Conservation (phyloP, 2,888 invertebrate species). For the Poecilus cupreus region DNA sequence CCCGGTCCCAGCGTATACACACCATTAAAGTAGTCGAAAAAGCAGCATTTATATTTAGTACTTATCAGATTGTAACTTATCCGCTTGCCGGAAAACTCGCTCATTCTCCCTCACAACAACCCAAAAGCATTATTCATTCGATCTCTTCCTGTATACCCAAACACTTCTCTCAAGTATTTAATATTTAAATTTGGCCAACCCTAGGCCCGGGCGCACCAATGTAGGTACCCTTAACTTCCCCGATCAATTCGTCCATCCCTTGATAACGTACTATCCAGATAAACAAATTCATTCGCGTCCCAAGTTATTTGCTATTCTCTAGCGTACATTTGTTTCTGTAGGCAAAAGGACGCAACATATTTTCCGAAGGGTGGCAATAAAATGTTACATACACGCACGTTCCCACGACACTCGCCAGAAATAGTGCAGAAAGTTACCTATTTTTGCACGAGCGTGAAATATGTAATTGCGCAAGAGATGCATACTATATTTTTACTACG, state of each 20-base stretch:
- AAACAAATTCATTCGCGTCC: constrained; percentile 26
- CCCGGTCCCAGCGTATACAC: no score
- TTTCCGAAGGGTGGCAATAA: not conserved
- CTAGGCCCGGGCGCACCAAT: constrained; percentile 12
- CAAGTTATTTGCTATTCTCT: constrained; percentile 1
- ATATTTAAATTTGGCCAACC: constrained; percentile 31
- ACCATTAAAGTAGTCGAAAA: not conserved
- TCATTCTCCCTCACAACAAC: not conserved
- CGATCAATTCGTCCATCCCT: constrained; percentile 30
- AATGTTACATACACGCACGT: no score
- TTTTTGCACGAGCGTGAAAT: no score
- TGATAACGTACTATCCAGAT: constrained; percentile 31
- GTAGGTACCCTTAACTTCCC: constrained; percentile 20
- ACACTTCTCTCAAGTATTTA: constrained; percentile 30
- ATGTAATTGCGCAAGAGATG: no score
- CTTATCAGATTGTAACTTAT: constrained; percentile 21
- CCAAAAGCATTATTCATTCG: constrained; percentile 30
- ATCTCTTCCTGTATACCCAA: constrained; percentile 16
- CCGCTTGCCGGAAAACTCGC: not conserved
- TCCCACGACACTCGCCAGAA: no score
- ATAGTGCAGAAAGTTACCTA: no score
- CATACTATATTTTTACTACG: no score
- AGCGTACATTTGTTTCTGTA: not conserved
- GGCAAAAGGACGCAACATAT: not conserved
- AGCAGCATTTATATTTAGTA: constrained; percentile 15